Percentiles rank a stretch among this genome's conserved stretches.
These are phyloP conservation scores for Triplophysa siluroides DNA, from an alignment of 2,113 vertebrate genomes.

Conservation along the genomic window DNA sequence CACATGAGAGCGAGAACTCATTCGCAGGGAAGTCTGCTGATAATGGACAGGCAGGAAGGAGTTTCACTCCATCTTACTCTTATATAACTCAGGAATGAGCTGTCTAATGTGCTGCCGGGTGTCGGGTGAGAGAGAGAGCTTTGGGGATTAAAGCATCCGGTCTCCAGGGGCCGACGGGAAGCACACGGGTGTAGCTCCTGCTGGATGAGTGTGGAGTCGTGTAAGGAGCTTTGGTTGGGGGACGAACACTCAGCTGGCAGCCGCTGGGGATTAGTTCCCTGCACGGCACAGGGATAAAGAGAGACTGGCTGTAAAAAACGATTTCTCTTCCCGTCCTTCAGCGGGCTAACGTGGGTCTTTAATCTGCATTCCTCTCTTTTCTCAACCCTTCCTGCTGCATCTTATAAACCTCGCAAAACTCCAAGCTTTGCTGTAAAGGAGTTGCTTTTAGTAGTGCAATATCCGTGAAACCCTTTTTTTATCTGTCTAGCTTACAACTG, in stretches of 20 bases:
- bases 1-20: neutral
- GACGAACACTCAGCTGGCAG: slow-evolving; percentile 64
- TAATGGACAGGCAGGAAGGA: slow-evolving; percentile 5
- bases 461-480: neutral
- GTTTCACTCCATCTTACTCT: slow-evolving; percentile 29
- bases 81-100: slow-evolving; percentile 42
- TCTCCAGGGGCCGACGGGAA: slow-evolving; percentile 17
- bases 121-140: slow-evolving; percentile 16
- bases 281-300: slow-evolving; percentile 59
- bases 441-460: slow-evolving; percentile 26
- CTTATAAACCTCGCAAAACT: slow-evolving; percentile 28
- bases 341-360: slow-evolving; percentile 26
- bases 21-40: slow-evolving; percentile 11
- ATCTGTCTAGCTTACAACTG: neutral
- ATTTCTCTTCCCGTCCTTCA: slow-evolving; percentile 49
- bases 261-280: slow-evolving; percentile 64
- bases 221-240: slow-evolving; percentile 65
- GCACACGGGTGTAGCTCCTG: neutral
- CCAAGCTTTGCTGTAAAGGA: slow-evolving; percentile 20
- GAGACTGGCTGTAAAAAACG: slow-evolving; percentile 37
- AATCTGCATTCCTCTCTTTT: slow-evolving; percentile 43
- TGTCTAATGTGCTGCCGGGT: slow-evolving; percentile 11
- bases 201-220: slow-evolving; percentile 62
- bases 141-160: slow-evolving; percentile 41
- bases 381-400: neutral